These are phyloP conservation scores for Phoebastria nigripes DNA, from an alignment of 2,797 vertebrate species.

Conservation along the genomic window DNA sequence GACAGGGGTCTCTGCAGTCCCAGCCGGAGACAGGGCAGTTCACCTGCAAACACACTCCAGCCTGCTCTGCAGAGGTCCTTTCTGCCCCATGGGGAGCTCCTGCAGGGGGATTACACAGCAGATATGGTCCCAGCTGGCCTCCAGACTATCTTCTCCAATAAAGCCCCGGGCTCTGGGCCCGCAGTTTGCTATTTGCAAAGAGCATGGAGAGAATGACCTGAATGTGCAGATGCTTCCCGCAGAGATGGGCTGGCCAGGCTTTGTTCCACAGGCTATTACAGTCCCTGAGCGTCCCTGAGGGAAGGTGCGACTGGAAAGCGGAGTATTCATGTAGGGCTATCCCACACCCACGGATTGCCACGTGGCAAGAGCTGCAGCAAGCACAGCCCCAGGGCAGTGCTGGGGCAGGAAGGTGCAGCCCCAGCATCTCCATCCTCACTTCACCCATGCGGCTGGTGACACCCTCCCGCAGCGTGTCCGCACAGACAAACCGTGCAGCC, in stretches of 20 bases:
- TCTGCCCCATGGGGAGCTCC: background rate
- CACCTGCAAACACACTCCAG: background rate
- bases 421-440: background rate
- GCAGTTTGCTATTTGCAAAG: background rate
- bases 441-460: background rate
- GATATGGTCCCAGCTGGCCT: background rate
- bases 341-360: rapidly evolving
- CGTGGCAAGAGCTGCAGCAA: rapidly evolving
- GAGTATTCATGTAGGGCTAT: background rate
- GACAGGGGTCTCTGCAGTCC: background rate
- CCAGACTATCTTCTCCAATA: background rate
- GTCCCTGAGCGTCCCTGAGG: rapidly evolving
- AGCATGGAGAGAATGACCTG: background rate
- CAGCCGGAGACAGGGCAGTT: background rate
- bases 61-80: background rate
- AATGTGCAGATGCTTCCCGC: rapidly evolving
- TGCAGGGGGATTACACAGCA: background rate
- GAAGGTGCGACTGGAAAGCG: background rate
- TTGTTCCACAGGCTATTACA: background rate
- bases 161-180: background rate
- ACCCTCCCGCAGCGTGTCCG: rapidly evolving
- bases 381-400: background rate
- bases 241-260: background rate
- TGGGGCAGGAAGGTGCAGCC: rapidly evolving
- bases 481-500: rapidly evolving